A percentile compares a stretch with the other conserved stretches of the same genome.
Evolutionary conservation across 2,888 invertebrate genomes (phyloP).

Genomic region (Lasioglossum morio): DNA sequence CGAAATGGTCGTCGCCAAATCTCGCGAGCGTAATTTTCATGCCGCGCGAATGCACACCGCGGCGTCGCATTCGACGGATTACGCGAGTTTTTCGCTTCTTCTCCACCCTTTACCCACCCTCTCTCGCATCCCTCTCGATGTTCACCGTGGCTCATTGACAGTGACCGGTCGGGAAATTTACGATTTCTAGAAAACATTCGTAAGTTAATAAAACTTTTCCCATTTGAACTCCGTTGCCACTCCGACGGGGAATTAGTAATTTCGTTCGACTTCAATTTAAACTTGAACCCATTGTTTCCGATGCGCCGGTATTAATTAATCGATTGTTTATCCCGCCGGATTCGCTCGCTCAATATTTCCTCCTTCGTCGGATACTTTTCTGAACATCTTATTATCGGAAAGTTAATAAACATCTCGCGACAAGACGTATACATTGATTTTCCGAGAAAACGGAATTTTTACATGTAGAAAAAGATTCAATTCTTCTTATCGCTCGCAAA

Average conservation of each 20-base stretch:
- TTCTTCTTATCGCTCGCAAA: too few species aligned
- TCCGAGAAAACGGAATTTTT: too few species aligned
- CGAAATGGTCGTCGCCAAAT: neutral
- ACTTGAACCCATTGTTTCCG: neutral
- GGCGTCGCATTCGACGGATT: neutral
- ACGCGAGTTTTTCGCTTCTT: conserved; percentile 1
- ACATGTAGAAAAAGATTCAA: too few species aligned
- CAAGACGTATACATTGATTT: too few species aligned
- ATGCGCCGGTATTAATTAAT: neutral
- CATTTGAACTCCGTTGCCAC: conserved; percentile 14
- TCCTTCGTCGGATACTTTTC: neutral
- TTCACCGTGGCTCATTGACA: neutral
- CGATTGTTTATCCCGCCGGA: neutral
- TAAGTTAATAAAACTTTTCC: conserved; percentile 42
- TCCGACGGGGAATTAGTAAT: conserved; percentile 11
- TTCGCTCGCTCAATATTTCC: neutral
- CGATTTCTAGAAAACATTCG: conserved; percentile 25
- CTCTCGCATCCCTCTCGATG: neutral
- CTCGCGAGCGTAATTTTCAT: conserved; percentile 1
- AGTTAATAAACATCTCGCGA: too few species aligned
- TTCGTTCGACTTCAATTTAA: conserved; percentile 21
- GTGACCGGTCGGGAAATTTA: conserved; percentile 8
- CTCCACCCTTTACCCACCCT: neutral
- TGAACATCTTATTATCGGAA: neutral
- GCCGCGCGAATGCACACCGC: neutral